Conservation (phyloP, 2,113 vertebrate species). For the Ariopsis seemanni region DNA sequence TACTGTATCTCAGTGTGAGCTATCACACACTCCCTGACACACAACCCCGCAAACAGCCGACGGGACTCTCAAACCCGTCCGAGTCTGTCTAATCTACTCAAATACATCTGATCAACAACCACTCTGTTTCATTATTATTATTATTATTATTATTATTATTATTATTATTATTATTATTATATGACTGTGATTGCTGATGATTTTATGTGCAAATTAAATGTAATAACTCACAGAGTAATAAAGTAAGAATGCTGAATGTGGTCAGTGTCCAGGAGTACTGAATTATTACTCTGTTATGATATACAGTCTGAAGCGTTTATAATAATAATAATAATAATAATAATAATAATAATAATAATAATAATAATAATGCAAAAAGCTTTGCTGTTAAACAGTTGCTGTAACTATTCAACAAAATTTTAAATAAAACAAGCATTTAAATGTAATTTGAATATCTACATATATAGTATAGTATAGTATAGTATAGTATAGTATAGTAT, state of each 20-base stretch:
- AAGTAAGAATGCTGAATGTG: neutral
- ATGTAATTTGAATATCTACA: neutral
- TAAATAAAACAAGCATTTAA: neutral
- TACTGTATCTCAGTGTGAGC: neutral
- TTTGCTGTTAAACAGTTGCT: no score
- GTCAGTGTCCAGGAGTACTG: neutral
- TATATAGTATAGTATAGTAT: neutral
- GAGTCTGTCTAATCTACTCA: no score
- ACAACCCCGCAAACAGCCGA: no score
- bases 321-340: neutral
- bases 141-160: no score
- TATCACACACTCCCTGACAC: neutral
- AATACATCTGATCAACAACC: neutral
- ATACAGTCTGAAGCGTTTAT: neutral
- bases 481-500: neutral
- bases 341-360: slow-evolving; percentile 1
- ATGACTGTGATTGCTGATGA: neutral
- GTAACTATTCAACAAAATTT: neutral
- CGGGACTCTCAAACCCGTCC: neutral
- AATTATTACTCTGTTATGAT: neutral
- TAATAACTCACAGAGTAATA: no score
- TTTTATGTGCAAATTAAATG: no score
- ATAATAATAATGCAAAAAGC: neutral
- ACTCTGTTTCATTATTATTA: neutral
- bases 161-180: neutral